Percentiles rank a stretch among this genome's conserved stretches.
Conservation (phyloP, 2,888 invertebrate species). For the Cremastinae sp. region DNA sequence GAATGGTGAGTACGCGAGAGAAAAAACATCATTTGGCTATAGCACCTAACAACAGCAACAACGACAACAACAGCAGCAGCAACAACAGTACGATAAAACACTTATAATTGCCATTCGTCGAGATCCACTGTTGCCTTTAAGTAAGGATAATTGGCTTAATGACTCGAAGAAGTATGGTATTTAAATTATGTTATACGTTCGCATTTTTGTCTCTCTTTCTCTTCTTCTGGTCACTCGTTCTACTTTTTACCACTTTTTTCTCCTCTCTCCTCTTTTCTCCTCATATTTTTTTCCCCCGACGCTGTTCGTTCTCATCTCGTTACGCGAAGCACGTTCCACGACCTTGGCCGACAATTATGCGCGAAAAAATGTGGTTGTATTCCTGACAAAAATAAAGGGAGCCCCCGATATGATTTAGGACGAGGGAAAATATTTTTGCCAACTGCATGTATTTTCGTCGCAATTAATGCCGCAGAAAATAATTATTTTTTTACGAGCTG, state of each 20-base stretch:
- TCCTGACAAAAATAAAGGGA: not conserved
- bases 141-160: conserved; percentile 69
- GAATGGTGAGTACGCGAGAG: conserved; percentile 7
- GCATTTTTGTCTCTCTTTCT: conserved; percentile 28
- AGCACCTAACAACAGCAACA: conserved; percentile 1
- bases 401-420: not conserved
- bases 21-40: not conserved
- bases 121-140: conserved; percentile 63
- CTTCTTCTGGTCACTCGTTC: conserved; percentile 6
- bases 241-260: conserved; percentile 17
- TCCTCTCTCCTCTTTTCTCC: conserved; percentile 9
- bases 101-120: conserved; percentile 71
- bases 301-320: conserved; percentile 25
- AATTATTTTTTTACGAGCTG: not conserved
- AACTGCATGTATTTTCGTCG: too few relatives aligned
- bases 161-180: conserved; percentile 66
- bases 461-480: not conserved
- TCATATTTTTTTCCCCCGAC: conserved; percentile 7
- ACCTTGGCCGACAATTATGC: conserved; percentile 40
- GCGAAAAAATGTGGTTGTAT: not conserved
- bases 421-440: conserved; percentile 4
- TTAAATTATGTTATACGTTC: conserved; percentile 63
- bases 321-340: conserved; percentile 8
- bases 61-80: conserved; percentile 4
- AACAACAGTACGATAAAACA: conserved; percentile 65